These are phyloP conservation scores for Cynodonichthys magdalenae DNA, from an alignment of 2,797 vertebrate species.

Conservation along the genomic window DNA sequence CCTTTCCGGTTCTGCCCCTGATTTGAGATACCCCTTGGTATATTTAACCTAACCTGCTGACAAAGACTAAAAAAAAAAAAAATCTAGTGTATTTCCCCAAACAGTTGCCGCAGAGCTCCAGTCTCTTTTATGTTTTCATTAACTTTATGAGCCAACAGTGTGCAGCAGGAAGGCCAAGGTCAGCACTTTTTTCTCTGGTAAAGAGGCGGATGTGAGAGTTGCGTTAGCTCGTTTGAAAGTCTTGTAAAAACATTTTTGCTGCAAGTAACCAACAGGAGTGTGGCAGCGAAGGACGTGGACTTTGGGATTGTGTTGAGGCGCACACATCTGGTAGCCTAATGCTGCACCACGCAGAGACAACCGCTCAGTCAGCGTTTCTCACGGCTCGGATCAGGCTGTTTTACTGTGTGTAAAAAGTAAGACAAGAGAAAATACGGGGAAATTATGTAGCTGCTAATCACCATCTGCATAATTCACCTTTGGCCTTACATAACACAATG, in stretches of 20 bases:
- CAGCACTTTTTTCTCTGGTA: slow-evolving; percentile 54
- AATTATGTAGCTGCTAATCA: not conserved
- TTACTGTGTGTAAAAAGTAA: slow-evolving; percentile 23
- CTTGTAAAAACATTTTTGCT: slow-evolving; percentile 56
- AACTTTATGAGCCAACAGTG: slow-evolving; percentile 26
- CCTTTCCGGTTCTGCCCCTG: too few relatives aligned
- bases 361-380: slow-evolving; percentile 69
- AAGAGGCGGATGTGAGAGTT: slow-evolving; percentile 50
- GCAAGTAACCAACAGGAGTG: slow-evolving; percentile 26
- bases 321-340: slow-evolving; percentile 57
- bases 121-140: slow-evolving; percentile 34
- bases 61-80: slow-evolving; percentile 10
- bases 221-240: slow-evolving; percentile 43
- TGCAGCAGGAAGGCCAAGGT: slow-evolving; percentile 36
- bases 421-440: not conserved
- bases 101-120: not conserved
- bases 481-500: not conserved
- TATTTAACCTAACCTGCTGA: not conserved
- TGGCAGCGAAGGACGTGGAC: slow-evolving; percentile 13
- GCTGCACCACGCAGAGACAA: slow-evolving; percentile 47
- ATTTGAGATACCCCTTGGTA: slow-evolving; percentile 1
- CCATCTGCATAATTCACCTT: not conserved
- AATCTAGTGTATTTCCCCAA: slow-evolving; percentile 4
- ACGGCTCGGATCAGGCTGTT: slow-evolving; percentile 27
- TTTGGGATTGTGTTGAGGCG: slow-evolving; percentile 27